Evolutionary conservation across 1,140 invertebrate species (phyloP).

Genomic region (Sesamia nonagrioides): DNA sequence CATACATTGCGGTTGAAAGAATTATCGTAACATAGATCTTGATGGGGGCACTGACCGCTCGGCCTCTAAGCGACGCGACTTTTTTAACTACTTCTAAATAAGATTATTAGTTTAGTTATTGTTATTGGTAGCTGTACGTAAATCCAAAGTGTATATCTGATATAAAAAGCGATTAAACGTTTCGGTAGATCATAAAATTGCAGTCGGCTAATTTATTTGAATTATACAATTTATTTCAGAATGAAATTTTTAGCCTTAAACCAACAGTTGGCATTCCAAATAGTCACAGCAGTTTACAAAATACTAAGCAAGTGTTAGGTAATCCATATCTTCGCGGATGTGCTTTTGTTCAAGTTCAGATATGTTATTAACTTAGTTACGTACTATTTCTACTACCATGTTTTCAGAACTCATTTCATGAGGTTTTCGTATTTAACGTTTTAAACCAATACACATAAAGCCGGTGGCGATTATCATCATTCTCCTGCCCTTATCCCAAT

Average conservation of each 20-base stretch:
- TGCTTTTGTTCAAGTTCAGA: too few species aligned
- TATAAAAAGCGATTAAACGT: constrained; percentile 25
- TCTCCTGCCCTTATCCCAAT: too few species aligned
- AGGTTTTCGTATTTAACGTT: neutral
- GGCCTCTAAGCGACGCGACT: constrained; percentile 65
- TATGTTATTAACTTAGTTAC: too few species aligned
- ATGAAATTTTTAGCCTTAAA: neutral
- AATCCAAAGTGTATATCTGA: constrained; percentile 34
- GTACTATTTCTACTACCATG: too few species aligned
- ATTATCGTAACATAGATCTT: constrained; percentile 85
- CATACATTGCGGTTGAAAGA: constrained; percentile 80
- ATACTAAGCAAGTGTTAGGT: neutral
- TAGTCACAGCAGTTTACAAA: neutral
- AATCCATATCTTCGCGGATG: too few species aligned
- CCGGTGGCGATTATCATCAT: too few species aligned
- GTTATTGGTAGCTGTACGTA: constrained; percentile 23
- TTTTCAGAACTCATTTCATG: neutral
- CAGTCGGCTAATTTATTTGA: neutral
- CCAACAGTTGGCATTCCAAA: neutral
- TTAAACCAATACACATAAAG: neutral
- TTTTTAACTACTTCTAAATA: constrained; percentile 55
- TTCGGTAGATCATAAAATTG: neutral
- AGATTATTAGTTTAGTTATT: constrained; percentile 48
- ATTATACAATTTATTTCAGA: neutral
- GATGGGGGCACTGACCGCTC: constrained; percentile 73